Conservation (phyloP, 2,888 invertebrate species). For the Blastobasis adustella region DNA sequence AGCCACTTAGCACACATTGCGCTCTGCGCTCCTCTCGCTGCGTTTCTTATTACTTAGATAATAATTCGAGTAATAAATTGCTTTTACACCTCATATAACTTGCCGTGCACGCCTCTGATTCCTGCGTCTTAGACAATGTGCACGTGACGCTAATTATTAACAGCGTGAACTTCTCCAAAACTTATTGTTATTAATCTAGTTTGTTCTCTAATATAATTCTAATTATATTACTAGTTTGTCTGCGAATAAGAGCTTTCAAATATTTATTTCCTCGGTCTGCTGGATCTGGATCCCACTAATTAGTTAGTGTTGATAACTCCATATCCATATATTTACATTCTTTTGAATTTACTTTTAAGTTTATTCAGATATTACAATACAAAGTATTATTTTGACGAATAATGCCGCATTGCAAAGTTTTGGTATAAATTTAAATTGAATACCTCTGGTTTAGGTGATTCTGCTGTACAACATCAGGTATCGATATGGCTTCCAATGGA, state of each 20-base stretch:
- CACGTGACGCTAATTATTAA: neutral
- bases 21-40: slow-evolving; percentile 45
- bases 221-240: too few relatives aligned
- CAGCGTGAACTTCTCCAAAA: neutral
- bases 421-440: too few relatives aligned
- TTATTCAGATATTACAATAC: too few relatives aligned
- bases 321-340: neutral
- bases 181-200: neutral
- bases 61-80: slow-evolving; percentile 47
- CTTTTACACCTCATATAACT: slow-evolving; percentile 11
- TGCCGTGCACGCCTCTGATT: neutral
- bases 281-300: slow-evolving; percentile 19
- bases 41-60: slow-evolving; percentile 61
- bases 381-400: too few relatives aligned
- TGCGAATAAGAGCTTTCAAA: too few relatives aligned
- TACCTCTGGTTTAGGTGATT: too few relatives aligned
- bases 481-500: slow-evolving; percentile 40
- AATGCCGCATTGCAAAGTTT: too few relatives aligned
- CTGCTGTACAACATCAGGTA: slow-evolving; percentile 22
- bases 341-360: neutral
- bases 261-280: slow-evolving; percentile 11
- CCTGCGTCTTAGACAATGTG: neutral
- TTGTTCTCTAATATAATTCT: neutral
- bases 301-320: slow-evolving; percentile 17
- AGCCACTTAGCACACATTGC: slow-evolving; percentile 62